Percentiles rank a stretch among this genome's conserved stretches.
Evolutionary conservation across 2,888 invertebrate species (phyloP).

Genomic region (Drosophila affinis): DNA sequence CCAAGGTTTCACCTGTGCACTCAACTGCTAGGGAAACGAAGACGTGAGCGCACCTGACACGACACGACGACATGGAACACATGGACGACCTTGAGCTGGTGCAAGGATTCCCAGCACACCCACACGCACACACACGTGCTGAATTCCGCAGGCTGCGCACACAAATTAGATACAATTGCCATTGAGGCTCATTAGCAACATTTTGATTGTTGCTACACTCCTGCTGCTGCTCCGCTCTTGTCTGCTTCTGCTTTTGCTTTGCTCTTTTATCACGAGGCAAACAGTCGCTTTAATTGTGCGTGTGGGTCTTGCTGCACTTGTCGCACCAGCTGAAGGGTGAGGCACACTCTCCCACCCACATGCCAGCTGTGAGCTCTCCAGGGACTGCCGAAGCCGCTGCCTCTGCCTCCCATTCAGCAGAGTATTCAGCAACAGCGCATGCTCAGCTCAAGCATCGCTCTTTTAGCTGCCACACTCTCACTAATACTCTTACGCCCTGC

Average conservation of each 20-base stretch:
- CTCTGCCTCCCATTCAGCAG: constrained; percentile 19
- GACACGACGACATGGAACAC: constrained; percentile 14
- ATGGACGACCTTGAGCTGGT: constrained; percentile 59
- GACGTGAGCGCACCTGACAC: constrained; percentile 7
- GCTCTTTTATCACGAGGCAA: constrained; percentile 33
- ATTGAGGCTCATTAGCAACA: constrained; percentile 42
- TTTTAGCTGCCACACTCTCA: neutral
- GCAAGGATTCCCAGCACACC: constrained; percentile 23
- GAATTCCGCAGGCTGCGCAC: constrained; percentile 1
- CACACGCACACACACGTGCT: neutral
- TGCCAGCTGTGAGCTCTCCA: constrained; percentile 10
- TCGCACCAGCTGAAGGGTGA: constrained; percentile 22
- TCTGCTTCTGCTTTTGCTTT: neutral
- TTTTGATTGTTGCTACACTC: constrained; percentile 25
- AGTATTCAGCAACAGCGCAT: neutral
- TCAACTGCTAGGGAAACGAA: neutral
- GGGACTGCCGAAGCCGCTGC: neutral
- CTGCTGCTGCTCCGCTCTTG: neutral
- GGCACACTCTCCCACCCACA: neutral
- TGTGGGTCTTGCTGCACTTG: constrained; percentile 47
- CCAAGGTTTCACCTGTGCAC: constrained; percentile 10
- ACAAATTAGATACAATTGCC: constrained; percentile 11
- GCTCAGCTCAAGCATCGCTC: constrained; percentile 7
- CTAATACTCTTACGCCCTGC: neutral
- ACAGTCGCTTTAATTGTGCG: constrained; percentile 59